Percentiles rank a stretch among this genome's conserved stretches.
These are phyloP conservation scores for Abscondita cerata DNA, from an alignment of 2,888 invertebrate genomes.

Conservation along the genomic window DNA sequence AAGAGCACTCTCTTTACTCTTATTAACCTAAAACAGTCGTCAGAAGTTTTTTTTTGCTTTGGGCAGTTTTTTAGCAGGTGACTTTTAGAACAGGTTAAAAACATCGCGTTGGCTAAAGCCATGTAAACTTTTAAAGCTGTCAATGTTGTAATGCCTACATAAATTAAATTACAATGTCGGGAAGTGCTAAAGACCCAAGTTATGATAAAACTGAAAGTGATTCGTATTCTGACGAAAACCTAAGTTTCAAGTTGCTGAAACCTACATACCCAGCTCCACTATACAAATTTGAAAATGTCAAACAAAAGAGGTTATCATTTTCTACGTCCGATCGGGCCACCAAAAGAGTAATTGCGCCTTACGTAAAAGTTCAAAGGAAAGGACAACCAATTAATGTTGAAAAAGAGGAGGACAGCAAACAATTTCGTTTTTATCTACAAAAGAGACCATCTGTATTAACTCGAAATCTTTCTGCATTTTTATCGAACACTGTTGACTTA, in stretches of 20 bases:
- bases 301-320: conserved; percentile 51
- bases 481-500: conserved; percentile 65
- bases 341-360: conserved; percentile 66
- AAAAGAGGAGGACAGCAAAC: conserved; percentile 44
- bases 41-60: too few relatives aligned
- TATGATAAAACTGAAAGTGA: neutral
- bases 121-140: too few relatives aligned
- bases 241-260: neutral
- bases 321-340: conserved; percentile 64
- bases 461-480: conserved; percentile 56
- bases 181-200: too few relatives aligned
- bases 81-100: too few relatives aligned
- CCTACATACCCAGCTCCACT: conserved; percentile 22
- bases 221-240: neutral
- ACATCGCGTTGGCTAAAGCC: too few relatives aligned
- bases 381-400: conserved; percentile 43
- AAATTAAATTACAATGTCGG: too few relatives aligned
- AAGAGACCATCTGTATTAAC: conserved; percentile 55
- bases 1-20: too few relatives aligned
- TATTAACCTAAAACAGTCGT: too few relatives aligned
- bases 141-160: too few relatives aligned
- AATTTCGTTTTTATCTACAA: conserved; percentile 53
- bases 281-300: conserved; percentile 13
- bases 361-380: conserved; percentile 57
- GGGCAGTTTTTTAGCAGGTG: too few relatives aligned